phyloP scores from a whole-genome alignment of 2,797 vertebrate species.

The Leucoraja ocellata region DNA sequence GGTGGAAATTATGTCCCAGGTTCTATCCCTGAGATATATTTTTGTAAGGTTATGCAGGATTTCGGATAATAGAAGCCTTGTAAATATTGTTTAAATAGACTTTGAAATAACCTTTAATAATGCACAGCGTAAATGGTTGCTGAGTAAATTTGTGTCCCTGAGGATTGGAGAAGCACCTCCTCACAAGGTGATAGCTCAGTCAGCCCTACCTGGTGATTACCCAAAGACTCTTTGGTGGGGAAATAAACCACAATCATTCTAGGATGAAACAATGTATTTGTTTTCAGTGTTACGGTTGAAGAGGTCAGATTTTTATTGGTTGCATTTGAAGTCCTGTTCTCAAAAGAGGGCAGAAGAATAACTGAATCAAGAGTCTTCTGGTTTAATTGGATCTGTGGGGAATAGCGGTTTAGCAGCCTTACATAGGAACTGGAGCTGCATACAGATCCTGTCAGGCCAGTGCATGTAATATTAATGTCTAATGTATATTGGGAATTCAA shows the following conservation, averaged over 20 bases:
- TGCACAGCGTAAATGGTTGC: not conserved
- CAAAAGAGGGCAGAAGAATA: conserved; percentile 1
- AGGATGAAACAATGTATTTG: not conserved
- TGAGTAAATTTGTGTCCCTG: not conserved
- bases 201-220: not conserved
- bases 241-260: not conserved
- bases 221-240: not conserved
- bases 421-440: not conserved
- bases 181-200: not conserved
- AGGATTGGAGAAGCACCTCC: not conserved
- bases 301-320: conserved; percentile 10
- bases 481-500: conserved; percentile 20
- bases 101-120: not conserved
- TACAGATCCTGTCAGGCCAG: not conserved
- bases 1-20: too few species aligned
- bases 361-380: conserved; percentile 1
- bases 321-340: not conserved
- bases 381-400: conserved; percentile 34
- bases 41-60: not conserved
- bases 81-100: not conserved
- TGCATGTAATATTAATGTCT: conserved; percentile 36
- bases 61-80: too few species aligned
- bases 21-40: not conserved
- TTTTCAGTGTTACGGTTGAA: not conserved
- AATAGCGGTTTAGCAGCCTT: conserved; percentile 19